Evolutionary conservation across 2,888 invertebrate species (phyloP).

Genomic region (Dorcus hopei): DNA sequence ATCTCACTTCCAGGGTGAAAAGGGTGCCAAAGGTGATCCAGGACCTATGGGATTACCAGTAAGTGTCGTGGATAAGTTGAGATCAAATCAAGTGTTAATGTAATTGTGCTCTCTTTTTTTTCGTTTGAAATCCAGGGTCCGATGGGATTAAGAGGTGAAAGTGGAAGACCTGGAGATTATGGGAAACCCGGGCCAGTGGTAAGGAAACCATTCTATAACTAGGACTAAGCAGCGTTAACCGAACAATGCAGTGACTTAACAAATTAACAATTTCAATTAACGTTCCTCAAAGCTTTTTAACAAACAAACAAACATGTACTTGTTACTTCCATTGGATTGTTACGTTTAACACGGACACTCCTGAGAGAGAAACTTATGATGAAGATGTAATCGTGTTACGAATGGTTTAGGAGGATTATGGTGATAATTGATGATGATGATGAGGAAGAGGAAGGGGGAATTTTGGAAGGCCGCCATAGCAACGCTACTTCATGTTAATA

Average conservation of each 20-base stretch:
- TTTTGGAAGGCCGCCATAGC: background rate
- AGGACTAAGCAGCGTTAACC: slow-evolving; percentile 38
- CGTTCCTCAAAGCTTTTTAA: slow-evolving; percentile 23
- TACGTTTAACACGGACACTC: slow-evolving; percentile 25
- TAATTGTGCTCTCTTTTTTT: too few relatives aligned
- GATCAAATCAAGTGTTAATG: background rate
- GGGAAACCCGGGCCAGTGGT: slow-evolving; percentile 78
- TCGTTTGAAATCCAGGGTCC: slow-evolving; percentile 62
- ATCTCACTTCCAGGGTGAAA: slow-evolving; percentile 65
- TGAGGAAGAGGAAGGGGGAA: too few relatives aligned
- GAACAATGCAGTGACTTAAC: slow-evolving; percentile 47
- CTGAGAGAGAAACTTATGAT: slow-evolving; percentile 14
- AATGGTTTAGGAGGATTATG: slow-evolving; percentile 42
- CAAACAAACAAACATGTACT: slow-evolving; percentile 1
- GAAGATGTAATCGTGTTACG: slow-evolving; percentile 17
- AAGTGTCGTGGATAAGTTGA: slow-evolving; percentile 50
- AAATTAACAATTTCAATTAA: slow-evolving; percentile 25
- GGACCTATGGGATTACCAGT: slow-evolving; percentile 97
- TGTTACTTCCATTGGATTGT: slow-evolving; percentile 32
- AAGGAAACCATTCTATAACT: slow-evolving; percentile 55
- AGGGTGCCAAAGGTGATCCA: slow-evolving; percentile 77
- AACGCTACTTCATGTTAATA: slow-evolving; percentile 17
- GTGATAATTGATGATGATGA: slow-evolving; percentile 26
- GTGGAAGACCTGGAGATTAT: slow-evolving; percentile 67
- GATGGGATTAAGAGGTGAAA: slow-evolving; percentile 75